Percentiles rank a stretch among this genome's conserved stretches.
Conservation (phyloP, 2,888 invertebrate genomes). For the Dasysyrphus tricinctus region DNA sequence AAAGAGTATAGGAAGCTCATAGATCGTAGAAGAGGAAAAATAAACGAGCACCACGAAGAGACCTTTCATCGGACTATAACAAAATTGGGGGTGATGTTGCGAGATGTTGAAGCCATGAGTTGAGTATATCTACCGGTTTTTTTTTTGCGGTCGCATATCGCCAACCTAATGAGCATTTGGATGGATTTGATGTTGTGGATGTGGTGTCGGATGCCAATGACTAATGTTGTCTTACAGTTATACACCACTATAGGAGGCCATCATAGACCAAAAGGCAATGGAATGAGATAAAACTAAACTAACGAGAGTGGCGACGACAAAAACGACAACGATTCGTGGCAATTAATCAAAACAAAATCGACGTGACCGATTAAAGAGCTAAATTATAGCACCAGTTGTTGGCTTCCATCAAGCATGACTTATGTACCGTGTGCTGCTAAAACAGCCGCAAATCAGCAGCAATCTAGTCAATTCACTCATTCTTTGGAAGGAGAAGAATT, state of each 20-base stretch:
- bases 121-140: slow-evolving; percentile 34
- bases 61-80: slow-evolving; percentile 42
- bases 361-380: slow-evolving; percentile 77
- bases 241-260: not conserved
- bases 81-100: slow-evolving; percentile 32
- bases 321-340: slow-evolving; percentile 73
- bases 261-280: not conserved
- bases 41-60: slow-evolving; percentile 35
- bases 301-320: slow-evolving; percentile 54
- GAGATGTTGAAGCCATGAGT: slow-evolving; percentile 5
- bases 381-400: slow-evolving; percentile 76
- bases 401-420: slow-evolving; percentile 74
- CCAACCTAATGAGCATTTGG: slow-evolving; percentile 30
- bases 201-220: slow-evolving; percentile 61
- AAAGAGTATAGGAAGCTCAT: slow-evolving; percentile 14
- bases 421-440: slow-evolving; percentile 54
- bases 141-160: slow-evolving; percentile 13
- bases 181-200: slow-evolving; percentile 50
- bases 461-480: slow-evolving; percentile 27
- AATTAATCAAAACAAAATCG: slow-evolving; percentile 77
- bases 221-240: slow-evolving; percentile 67
- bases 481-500: slow-evolving; percentile 5
- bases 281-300: slow-evolving; percentile 18
- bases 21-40: slow-evolving; percentile 24
- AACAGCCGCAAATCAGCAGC: slow-evolving; percentile 34